phyloP scores from a whole-genome alignment of 1,140 invertebrate species.

The Holotrichia oblita region DNA sequence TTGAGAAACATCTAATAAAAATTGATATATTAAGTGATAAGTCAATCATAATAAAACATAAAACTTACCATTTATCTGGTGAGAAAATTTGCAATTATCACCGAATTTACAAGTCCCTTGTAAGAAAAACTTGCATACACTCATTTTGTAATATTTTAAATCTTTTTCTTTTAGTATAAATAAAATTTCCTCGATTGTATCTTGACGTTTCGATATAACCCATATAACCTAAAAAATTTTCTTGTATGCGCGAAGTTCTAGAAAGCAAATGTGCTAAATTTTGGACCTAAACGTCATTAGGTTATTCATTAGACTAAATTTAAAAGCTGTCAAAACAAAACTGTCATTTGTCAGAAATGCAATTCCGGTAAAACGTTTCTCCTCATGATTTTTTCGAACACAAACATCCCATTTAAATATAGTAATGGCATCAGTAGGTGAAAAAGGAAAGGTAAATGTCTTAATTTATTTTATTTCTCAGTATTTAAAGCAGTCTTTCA shows the following conservation, averaged over 20 bases:
- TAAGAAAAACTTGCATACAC: constrained; percentile 72
- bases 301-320: not conserved
- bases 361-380: constrained; percentile 11
- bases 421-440: constrained; percentile 41
- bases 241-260: not conserved
- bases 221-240: not conserved
- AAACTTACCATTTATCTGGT: constrained; percentile 63
- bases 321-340: not conserved
- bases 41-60: constrained; percentile 9
- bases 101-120: constrained; percentile 72
- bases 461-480: too few relatives aligned
- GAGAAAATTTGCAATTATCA: constrained; percentile 71
- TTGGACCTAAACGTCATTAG: not conserved
- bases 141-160: constrained; percentile 63
- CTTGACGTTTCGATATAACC: not conserved
- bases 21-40: not conserved
- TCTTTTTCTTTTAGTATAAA: too few relatives aligned
- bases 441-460: constrained; percentile 41
- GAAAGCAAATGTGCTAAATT: not conserved
- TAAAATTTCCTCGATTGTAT: not conserved
- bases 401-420: constrained; percentile 4
- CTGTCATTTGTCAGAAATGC: constrained; percentile 19
- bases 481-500: not conserved
- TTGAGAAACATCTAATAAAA: not conserved
- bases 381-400: not conserved